phyloP scores from a whole-genome alignment of 2,797 vertebrate genomes.

The Ispidina lecontei region DNA sequence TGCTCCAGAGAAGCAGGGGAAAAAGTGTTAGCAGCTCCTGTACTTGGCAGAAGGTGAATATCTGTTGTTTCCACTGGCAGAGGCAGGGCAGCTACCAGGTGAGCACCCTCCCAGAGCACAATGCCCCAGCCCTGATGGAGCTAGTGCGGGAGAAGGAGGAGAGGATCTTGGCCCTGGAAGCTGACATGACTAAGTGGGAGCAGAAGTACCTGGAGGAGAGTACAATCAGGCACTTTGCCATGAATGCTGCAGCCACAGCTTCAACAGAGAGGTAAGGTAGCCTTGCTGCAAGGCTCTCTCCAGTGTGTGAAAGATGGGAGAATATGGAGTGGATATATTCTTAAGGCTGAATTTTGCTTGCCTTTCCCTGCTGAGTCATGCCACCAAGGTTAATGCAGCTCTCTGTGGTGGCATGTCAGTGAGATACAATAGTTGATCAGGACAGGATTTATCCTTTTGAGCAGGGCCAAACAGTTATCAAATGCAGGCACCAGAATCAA shows the following conservation, averaged over 20 bases:
- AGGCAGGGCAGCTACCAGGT: constrained; percentile 78
- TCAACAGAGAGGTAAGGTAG: constrained; percentile 79
- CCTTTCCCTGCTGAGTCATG: accelerated
- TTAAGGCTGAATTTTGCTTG: not conserved
- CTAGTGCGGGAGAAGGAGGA: constrained; percentile 87
- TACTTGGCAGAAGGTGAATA: not conserved
- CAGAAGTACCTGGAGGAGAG: constrained; percentile 90
- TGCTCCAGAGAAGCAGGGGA: not conserved
- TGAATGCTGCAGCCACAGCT: constrained; percentile 82
- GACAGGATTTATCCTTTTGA: not conserved
- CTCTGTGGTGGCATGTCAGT: accelerated
- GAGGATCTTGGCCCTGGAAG: constrained; percentile 86
- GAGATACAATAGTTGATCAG: not conserved
- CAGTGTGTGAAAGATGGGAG: not conserved
- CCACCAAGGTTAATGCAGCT: not conserved
- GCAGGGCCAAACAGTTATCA: not conserved
- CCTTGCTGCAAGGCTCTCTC: not conserved
- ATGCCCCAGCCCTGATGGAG: constrained; percentile 83
- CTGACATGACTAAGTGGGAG: constrained; percentile 89
- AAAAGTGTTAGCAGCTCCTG: not conserved
- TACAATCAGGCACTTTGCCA: constrained; percentile 86
- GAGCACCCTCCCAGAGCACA: constrained; percentile 74
- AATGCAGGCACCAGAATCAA: not conserved
- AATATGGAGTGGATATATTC: not conserved
- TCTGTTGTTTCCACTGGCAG: constrained; percentile 60